Evolutionary conservation across 2,888 invertebrate genomes (phyloP), one percentile per base, ranked within the genome.

Genomic region (Agrochola lota): DNA sequence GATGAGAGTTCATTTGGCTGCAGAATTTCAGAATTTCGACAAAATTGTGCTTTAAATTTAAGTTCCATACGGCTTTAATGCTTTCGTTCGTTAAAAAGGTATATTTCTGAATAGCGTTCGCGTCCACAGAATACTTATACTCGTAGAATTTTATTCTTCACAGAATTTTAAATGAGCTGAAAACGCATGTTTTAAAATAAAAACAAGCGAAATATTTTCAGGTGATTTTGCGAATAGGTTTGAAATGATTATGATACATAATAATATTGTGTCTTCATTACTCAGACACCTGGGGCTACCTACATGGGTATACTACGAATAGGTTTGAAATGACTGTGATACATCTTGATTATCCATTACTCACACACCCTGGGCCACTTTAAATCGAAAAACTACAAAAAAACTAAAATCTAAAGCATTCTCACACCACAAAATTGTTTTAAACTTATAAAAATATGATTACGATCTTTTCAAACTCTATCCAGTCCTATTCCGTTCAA

Each of bases 11-110:
- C 88, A 89, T 91, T 92, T 89, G 77, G 71, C 83, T 88, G 84
- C 88, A 87, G 86, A 88, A 90, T 87, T 91, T 87, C 81, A 74
- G 86, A 87, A 81, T 87, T 90, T 88, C 83, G 83, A 90, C 87
- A 89, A 87, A 92, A 91, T 87, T 89, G 89, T 89, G 90, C 91
- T 91, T 91, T 90, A 87, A 90, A 90, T 91, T 89, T 86, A 81
- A 88, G 88, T 85, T 86, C 87, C 91, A 87, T 83, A 86, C 87
- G 88, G 79, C 78, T 80, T 88, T 89, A 89, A 90, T 88, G 87
- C 83, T 86, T 90, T 86, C 72, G 85, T 89, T 89, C 86, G 85
- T 90, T 90, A 88, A 85, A 89, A 87, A 86, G 59, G 67, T 52
- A 71, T 84, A 84, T 77, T 69, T 77, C 23, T 81, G 57, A 83